phyloP scores from a whole-genome alignment of 1,140 invertebrate species.

The Drosophila rhopaloa region DNA sequence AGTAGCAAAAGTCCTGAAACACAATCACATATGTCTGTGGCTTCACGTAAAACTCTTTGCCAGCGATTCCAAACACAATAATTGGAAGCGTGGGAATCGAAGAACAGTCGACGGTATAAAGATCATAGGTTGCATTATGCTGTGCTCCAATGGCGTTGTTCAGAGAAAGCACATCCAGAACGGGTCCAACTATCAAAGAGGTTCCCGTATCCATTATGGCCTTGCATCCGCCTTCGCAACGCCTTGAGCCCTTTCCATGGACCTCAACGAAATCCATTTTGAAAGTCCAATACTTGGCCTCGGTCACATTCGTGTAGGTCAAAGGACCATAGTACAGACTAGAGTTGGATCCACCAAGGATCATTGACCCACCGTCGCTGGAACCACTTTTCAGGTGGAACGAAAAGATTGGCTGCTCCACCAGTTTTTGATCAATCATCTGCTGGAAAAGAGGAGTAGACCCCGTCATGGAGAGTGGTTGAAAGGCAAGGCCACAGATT shows the following conservation, averaged over 20 bases:
- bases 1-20: slow-evolving; percentile 16
- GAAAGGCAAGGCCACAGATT: slow-evolving; percentile 95
- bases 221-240: slow-evolving; percentile 83
- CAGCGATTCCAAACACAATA: slow-evolving; percentile 11
- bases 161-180: slow-evolving; percentile 85
- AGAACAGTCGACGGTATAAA: slow-evolving; percentile 11
- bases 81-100: slow-evolving; percentile 1
- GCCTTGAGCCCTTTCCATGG: neutral
- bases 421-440: slow-evolving; percentile 94
- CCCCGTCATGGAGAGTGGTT: slow-evolving; percentile 93
- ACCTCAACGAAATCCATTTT: slow-evolving; percentile 31
- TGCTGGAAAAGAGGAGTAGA: slow-evolving; percentile 96
- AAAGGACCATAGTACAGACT: slow-evolving; percentile 42
- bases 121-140: slow-evolving; percentile 12
- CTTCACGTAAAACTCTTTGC: slow-evolving; percentile 16
- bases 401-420: slow-evolving; percentile 93
- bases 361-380: slow-evolving; percentile 50
- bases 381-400: slow-evolving; percentile 93
- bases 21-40: slow-evolving; percentile 34
- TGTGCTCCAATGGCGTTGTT: slow-evolving; percentile 42
- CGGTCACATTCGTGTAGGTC: slow-evolving; percentile 46
- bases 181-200: slow-evolving; percentile 89
- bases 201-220: slow-evolving; percentile 92
- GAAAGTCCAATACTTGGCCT: slow-evolving; percentile 62
- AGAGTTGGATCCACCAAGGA: slow-evolving; percentile 46